A percentile compares a stretch with the other conserved stretches of the same genome.
Evolutionary conservation across 1,140 invertebrate species (phyloP).

Genomic region (Caenorhabditis briggsae): DNA sequence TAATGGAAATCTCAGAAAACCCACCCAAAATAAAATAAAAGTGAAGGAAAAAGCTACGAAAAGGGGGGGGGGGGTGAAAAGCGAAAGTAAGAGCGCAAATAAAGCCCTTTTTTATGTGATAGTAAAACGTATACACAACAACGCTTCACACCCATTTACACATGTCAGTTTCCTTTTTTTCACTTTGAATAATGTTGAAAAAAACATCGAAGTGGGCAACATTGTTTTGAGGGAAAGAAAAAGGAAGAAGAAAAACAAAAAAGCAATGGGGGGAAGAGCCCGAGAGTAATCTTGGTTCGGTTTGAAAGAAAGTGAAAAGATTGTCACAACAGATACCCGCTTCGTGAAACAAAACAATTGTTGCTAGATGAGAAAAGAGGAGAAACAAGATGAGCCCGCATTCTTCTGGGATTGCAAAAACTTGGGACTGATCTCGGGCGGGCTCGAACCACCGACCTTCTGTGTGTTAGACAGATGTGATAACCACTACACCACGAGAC

Average conservation of each 20-base stretch:
- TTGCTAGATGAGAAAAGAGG: background rate
- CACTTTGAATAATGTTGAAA: conserved; percentile 24
- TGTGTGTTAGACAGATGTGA: conserved; percentile 72
- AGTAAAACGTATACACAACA: conserved; percentile 51
- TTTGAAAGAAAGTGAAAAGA: background rate
- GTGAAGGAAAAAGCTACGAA: background rate
- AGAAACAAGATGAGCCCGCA: background rate
- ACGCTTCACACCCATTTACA: conserved; percentile 52
- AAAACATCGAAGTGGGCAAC: background rate
- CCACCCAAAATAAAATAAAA: background rate
- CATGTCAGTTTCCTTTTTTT: conserved; percentile 34
- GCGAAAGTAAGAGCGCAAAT: conserved; percentile 52
- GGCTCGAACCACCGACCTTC: conserved; percentile 70
- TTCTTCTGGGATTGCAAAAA: background rate
- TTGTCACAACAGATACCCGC: conserved; percentile 46
- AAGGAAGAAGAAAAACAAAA: background rate
- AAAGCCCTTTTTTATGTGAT: conserved; percentile 47
- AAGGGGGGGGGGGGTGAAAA: background rate
- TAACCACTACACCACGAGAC: conserved; percentile 65
- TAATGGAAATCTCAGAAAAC: conserved; percentile 25
- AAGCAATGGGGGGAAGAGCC: background rate
- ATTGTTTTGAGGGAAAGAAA: background rate
- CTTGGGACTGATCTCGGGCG: conserved; percentile 66
- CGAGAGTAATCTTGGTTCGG: conserved; percentile 41
- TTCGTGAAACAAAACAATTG: conserved; percentile 34